Conservation (phyloP, 2,888 invertebrate genomes). For the Pristionchus maxplancki region DNA sequence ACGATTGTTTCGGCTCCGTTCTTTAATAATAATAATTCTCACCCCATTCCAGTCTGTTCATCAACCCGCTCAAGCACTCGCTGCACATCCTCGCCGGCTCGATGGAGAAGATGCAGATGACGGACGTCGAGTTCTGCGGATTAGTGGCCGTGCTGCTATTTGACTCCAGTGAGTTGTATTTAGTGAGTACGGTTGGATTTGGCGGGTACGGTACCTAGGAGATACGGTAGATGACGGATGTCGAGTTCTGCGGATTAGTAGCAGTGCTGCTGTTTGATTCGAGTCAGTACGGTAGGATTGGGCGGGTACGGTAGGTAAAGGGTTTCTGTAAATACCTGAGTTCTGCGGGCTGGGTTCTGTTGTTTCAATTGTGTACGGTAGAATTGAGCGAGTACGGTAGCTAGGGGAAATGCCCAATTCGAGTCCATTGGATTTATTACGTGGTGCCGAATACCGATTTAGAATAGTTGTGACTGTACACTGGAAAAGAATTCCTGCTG, state of each 20-base stretch:
- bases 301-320: no score
- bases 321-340: no score
- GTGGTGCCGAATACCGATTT: no score
- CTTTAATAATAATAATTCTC: no score
- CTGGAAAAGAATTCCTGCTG: background rate
- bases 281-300: conserved; percentile 55
- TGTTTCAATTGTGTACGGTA: no score
- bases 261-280: conserved; percentile 69
- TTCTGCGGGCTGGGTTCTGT: background rate
- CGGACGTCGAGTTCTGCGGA: conserved; percentile 69
- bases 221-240: background rate
- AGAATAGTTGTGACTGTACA: no score
- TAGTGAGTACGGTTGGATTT: background rate
- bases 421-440: no score
- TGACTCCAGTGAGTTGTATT: conserved; percentile 61
- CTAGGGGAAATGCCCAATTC: no score
- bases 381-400: no score
- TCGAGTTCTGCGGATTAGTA: conserved; percentile 66
- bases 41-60: conserved; percentile 54
- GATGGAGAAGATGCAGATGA: conserved; percentile 65
- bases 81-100: conserved; percentile 64
- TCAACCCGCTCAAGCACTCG: conserved; percentile 61
- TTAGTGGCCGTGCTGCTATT: conserved; percentile 68
- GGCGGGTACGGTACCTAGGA: conserved; percentile 4
- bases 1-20: no score